Base-by-base conservation (phyloP, 1,140 invertebrate genomes). In the Zaprionus vittiger region DNA sequence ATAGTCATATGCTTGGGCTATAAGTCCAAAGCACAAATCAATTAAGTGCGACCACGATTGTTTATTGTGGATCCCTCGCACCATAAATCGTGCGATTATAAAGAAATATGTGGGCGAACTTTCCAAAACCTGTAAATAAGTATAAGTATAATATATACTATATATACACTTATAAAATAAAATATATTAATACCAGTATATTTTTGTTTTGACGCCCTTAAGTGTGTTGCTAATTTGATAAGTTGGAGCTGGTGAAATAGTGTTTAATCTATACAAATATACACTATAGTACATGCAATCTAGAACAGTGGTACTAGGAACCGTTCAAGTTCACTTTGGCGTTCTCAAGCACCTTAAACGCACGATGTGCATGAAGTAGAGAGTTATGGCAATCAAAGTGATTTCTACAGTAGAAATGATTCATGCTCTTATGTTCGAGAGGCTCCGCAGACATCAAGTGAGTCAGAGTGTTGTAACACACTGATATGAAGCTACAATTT, bases 71-170 rank as follows among this genome's bases (percentile, higher is more conserved):
- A 63, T 44, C 41, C 52, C 41, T 44, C 28, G 55, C 61, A 68
- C 72, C 73, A 77, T 83, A 86, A 87, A 83, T 86, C 67, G 64
- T 59, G 24, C 68, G 83, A 87, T 89, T 80, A 87, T 80, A 78
- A 24, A 52, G 3, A 24, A 20, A 24, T 14, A 52, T 12, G 20
- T 20, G 47, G 47, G 28, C 11, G 17, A 28, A 9, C 37, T 64
- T 22, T 26, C 11, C n/a, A 37, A 55, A 70, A n/a, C 28, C 11
- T 26, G 6, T 34, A 31, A 52, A 47, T 54, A 62, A 22, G 54
- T 26, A 59, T 11, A 70, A 17, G 57, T 24, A 52, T 24, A 52
- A 49, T 60, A 38, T 75, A 67, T 37, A 24, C 11, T 12, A 22
- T 22, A 12, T 49, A 49, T n/a, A n/a, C n/a, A n/a, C n/a, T n/a